phyloP scores from a whole-genome alignment of 2,113 vertebrate species.

The Chlorodrepanis virens region DNA sequence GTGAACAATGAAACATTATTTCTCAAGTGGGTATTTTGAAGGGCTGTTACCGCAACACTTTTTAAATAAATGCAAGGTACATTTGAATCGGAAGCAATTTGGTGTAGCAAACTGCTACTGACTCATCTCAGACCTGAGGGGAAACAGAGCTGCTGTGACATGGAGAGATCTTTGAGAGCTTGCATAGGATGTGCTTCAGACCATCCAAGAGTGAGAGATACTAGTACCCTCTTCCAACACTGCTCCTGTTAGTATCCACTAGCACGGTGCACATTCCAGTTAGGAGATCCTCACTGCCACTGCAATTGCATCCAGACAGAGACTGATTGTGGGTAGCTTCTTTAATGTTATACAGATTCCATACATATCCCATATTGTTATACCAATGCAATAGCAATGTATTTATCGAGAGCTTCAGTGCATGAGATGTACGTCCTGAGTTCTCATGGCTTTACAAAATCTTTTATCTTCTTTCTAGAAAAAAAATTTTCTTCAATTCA shows the following conservation, averaged over 20 bases:
- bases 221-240: background rate
- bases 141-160: background rate
- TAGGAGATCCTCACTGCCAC: background rate
- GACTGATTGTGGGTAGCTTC: background rate
- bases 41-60: background rate
- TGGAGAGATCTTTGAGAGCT: background rate
- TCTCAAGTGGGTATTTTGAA: constrained; percentile 30
- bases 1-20: background rate
- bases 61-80: constrained; percentile 3
- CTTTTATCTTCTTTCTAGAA: background rate
- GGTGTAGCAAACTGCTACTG: constrained; percentile 13
- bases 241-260: fast-evolving
- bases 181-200: background rate
- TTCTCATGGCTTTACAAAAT: background rate
- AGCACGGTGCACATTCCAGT: background rate
- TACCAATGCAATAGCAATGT: background rate
- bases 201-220: background rate
- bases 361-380: background rate
- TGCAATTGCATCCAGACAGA: background rate
- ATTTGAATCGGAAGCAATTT: constrained; percentile 32
- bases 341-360: background rate
- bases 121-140: constrained; percentile 18
- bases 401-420: background rate
- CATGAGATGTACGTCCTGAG: background rate
- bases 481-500: background rate